phyloP scores from a whole-genome alignment of 2,113 vertebrate genomes.

The Nycticryphes semicollaris region DNA sequence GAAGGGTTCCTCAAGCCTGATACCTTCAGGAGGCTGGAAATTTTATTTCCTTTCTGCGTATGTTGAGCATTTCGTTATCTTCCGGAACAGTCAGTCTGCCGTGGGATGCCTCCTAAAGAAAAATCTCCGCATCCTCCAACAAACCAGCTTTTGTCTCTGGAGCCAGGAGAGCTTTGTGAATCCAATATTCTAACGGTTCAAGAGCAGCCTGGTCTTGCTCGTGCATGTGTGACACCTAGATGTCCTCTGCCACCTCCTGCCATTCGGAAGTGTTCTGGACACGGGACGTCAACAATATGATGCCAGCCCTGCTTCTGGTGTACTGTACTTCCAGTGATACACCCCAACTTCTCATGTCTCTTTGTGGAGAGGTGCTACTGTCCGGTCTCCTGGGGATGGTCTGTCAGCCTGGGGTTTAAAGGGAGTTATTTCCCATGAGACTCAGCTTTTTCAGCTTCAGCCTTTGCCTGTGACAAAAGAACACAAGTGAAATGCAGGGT shows the following conservation, averaged over 20 bases:
- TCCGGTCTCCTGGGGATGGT: not conserved
- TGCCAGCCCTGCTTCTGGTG: not conserved
- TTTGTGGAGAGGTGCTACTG: not conserved
- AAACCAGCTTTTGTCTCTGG: not conserved
- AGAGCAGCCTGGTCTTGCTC: not conserved
- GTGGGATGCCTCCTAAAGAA: not conserved
- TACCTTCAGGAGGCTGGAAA: not conserved
- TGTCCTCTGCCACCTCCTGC: rapidly evolving
- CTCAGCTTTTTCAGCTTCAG: not conserved
- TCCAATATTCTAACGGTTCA: not conserved
- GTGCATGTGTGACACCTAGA: not conserved
- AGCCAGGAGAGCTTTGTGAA: not conserved
- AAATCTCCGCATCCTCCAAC: conserved; percentile 3
- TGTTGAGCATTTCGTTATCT: conserved; percentile 21
- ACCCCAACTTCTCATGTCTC: not conserved
- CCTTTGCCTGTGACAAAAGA: not conserved
- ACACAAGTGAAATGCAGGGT: not conserved
- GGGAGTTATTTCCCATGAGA: not conserved
- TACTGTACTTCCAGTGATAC: not conserved
- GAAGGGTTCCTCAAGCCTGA: not conserved
- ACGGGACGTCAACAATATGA: not conserved
- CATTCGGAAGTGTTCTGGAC: not conserved
- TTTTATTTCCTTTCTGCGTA: not conserved
- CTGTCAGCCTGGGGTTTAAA: not conserved
- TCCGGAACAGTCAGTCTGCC: not conserved